Percentiles rank a stretch among this genome's conserved stretches.
Conservation (phyloP, 2,888 invertebrate species). For the Ornithoptera alexandrae region DNA sequence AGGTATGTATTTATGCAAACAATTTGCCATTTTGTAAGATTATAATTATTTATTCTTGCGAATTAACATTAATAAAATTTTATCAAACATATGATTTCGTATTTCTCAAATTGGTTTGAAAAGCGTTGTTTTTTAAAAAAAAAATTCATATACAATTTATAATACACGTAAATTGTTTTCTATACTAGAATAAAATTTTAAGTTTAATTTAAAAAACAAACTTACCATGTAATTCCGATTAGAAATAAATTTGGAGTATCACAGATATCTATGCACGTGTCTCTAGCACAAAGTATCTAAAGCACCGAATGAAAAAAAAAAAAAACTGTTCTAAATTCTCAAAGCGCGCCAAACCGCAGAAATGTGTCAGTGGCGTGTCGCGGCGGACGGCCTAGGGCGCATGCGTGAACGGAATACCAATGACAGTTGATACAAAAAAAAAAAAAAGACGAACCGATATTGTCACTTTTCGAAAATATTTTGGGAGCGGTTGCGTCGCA, state of each 20-base stretch:
- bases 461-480: constrained; percentile 57
- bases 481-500: constrained; percentile 65
- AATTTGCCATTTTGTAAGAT: constrained; percentile 4
- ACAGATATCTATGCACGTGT: constrained; percentile 51
- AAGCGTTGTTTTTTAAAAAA: not conserved
- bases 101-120: not conserved
- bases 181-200: not conserved
- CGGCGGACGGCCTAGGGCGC: constrained; percentile 70
- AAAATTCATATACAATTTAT: not conserved
- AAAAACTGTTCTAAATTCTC: constrained; percentile 72
- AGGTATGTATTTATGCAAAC: not conserved
- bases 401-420: constrained; percentile 64
- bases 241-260: constrained; percentile 46
- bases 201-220: constrained; percentile 25
- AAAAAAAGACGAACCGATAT: constrained; percentile 35
- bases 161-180: not conserved
- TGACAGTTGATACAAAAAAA: constrained; percentile 44
- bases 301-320: constrained; percentile 53
- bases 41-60: constrained; percentile 1
- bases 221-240: constrained; percentile 55
- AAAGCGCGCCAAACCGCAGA: constrained; percentile 70
- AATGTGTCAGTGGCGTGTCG: constrained; percentile 79
- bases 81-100: not conserved
- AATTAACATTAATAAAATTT: not conserved
- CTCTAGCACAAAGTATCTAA: constrained; percentile 55